Base-by-base conservation (phyloP, 1,140 invertebrate genomes). In the Palaemon carinicauda region DNA sequence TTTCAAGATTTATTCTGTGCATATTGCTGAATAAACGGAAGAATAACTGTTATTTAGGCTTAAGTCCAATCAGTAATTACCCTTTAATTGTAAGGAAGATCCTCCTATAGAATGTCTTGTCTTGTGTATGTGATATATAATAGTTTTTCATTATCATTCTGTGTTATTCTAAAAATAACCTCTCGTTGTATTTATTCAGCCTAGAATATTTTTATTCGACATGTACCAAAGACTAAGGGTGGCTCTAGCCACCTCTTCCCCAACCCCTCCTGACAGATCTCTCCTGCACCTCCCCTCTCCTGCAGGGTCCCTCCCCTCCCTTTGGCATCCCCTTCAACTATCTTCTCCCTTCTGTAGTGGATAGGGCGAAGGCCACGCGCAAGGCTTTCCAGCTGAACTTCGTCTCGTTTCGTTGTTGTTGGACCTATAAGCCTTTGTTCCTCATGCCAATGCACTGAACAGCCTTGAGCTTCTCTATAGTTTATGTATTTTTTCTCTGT, bases 361-460 rank as follows among this genome's bases (percentile, higher is more conserved):
- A 65, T 54, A 79, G 77, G 77, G 77, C 77, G 77, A 27, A 79
- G 77, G 77, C 21, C 77, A 79, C 51, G 77, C 52, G 21, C 24
- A n/a, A 29, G 29, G 3, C 50, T 24, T 27, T 29, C n/a, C 29
- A 19, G 3, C 15, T 24, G 10, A 21, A 2, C 12, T 12, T 15
- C 19, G 77, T 5, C 21, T 15, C 41, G 77, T 79, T 3, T 19
- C 52, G 15, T 24, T 69, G 65, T 69, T 31, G 65, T 69, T 27
- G 12, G 41, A 9, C 41, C 41, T 41, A 9, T 12, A 41, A 9
- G 7, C 41, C 12, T 12, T 9, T 9, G 41, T 21, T 69, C 12
- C 60, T 15, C 4, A 4, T 27, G 65, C 5, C 5, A 15, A 27
- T 69, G n/a, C 4, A 41, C 41, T 1, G 41, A 9, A 41, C 41